These are phyloP conservation scores for Hyphantria cunea DNA, from an alignment of 1,140 invertebrate genomes.

Conservation along the genomic window DNA sequence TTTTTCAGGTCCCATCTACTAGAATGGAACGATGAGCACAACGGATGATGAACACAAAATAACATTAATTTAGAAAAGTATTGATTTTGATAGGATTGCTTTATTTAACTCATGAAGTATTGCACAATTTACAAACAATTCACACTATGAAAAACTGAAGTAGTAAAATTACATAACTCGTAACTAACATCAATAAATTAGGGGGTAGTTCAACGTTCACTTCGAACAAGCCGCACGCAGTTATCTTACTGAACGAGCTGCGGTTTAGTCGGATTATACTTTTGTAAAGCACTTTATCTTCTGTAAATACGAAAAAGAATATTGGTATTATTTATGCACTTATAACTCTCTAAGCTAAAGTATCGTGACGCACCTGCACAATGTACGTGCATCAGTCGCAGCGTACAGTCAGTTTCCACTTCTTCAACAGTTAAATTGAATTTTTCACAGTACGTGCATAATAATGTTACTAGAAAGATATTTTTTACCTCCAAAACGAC, in stretches of 20 bases:
- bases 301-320: no score
- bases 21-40: no score
- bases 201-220: not conserved
- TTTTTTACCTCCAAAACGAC: not conserved
- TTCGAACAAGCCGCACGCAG: not conserved
- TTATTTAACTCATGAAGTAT: no score
- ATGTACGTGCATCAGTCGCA: not conserved
- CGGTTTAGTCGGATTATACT: not conserved
- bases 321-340: no score
- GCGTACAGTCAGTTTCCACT: not conserved
- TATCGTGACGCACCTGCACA: no score
- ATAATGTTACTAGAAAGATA: not conserved
- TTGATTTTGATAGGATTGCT: no score
- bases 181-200: not conserved
- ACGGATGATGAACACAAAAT: no score
- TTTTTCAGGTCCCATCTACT: no score
- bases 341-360: no score
- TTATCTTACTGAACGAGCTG: not conserved
- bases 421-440: not conserved
- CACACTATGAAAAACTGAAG: not conserved
- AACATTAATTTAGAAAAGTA: no score
- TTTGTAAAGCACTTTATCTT: not conserved
- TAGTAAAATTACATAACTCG: not conserved
- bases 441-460: not conserved
- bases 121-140: not conserved